Evolutionary conservation across 2,888 invertebrate genomes (phyloP).

Genomic region (Adelphocoris suturalis): DNA sequence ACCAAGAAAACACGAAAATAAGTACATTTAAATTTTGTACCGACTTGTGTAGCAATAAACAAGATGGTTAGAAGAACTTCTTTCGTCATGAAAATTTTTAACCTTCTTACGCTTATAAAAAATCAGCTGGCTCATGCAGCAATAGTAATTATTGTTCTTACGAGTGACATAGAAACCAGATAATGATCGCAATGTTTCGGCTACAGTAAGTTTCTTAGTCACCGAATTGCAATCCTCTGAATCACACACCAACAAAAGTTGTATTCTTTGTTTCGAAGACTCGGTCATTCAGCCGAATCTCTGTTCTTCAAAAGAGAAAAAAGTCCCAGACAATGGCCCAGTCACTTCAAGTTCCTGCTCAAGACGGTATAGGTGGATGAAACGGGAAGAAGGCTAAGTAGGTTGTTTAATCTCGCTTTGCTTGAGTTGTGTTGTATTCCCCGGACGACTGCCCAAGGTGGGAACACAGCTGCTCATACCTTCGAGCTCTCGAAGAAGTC

Average conservation of each 20-base stretch:
- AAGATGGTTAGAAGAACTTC: too few species aligned
- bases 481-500: conserved; percentile 50
- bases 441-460: conserved; percentile 71
- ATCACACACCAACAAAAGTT: background rate
- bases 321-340: background rate
- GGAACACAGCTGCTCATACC: conserved; percentile 68
- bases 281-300: background rate
- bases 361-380: conserved; percentile 9
- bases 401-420: conserved; percentile 62
- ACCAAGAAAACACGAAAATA: too few species aligned
- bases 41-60: too few species aligned
- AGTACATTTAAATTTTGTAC: too few species aligned
- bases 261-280: background rate
- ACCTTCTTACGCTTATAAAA: too few species aligned
- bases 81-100: too few species aligned
- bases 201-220: background rate
- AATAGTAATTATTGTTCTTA: too few species aligned
- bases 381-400: conserved; percentile 51
- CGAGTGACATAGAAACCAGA: too few species aligned
- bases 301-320: background rate
- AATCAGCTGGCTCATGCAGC: too few species aligned
- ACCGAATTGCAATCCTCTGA: background rate
- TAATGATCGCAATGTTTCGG: too few species aligned
- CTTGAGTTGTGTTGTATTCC: conserved; percentile 68
- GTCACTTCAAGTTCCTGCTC: conserved; percentile 14